phyloP scores from a whole-genome alignment of 1,140 invertebrate genomes.

The Vollenhovia emeryi region DNA sequence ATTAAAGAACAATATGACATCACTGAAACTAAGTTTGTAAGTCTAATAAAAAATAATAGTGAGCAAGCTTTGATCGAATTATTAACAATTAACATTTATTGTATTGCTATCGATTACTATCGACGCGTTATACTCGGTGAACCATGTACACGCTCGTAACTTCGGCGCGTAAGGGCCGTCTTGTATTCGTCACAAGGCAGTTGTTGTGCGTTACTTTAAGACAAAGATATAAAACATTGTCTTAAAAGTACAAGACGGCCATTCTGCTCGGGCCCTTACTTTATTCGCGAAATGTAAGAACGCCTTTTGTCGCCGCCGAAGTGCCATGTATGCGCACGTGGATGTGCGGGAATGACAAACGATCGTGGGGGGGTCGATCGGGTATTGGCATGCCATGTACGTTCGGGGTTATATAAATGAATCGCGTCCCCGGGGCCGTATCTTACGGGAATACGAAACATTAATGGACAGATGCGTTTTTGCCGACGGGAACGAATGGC shows the following conservation, averaged over 20 bases:
- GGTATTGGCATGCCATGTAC: constrained; percentile 81
- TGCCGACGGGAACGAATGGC: constrained; percentile 81
- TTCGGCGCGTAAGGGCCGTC: too few relatives aligned
- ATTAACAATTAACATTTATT: background rate
- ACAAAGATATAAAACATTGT: too few relatives aligned
- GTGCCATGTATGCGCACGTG: constrained; percentile 6
- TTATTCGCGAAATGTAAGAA: constrained; percentile 62
- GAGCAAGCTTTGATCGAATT: too few relatives aligned
- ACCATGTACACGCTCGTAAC: background rate
- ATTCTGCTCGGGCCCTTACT: too few relatives aligned
- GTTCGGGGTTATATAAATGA: constrained; percentile 82
- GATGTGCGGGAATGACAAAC: constrained; percentile 78
- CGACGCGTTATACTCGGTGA: background rate
- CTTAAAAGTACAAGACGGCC: too few relatives aligned
- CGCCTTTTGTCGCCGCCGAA: constrained; percentile 27
- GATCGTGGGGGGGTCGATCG: constrained; percentile 80
- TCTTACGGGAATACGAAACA: constrained; percentile 82
- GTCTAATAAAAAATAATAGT: too few relatives aligned
- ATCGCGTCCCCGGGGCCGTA: constrained; percentile 80
- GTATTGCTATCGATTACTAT: too few relatives aligned
- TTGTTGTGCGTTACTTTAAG: too few relatives aligned
- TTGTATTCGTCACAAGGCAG: too few relatives aligned
- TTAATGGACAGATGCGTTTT: constrained; percentile 83
- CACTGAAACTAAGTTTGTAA: too few relatives aligned
- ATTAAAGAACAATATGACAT: too few relatives aligned